Evolutionary conservation across 1,140 invertebrate species (phyloP).

Genomic region (Tribolium castaneum): DNA sequence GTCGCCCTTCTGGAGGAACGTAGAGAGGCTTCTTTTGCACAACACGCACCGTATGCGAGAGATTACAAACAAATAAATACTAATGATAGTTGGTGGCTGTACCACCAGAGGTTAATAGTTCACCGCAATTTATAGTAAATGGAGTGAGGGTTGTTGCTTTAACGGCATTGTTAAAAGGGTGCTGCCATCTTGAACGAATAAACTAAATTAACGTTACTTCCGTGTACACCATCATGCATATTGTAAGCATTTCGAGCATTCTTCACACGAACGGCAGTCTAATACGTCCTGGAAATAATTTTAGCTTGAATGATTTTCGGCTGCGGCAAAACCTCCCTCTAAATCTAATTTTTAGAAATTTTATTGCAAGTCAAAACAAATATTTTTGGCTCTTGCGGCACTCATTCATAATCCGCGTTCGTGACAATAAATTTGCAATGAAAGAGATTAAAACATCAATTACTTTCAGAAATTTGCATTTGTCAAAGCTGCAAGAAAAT

Average conservation of each 20-base stretch:
- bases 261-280: neutral
- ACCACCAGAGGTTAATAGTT: constrained; percentile 43
- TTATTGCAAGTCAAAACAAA: too few relatives aligned
- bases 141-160: constrained; percentile 31
- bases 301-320: neutral
- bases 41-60: constrained; percentile 29
- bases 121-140: constrained; percentile 43
- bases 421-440: neutral
- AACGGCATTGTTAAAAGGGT: constrained; percentile 33
- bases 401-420: neutral
- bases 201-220: constrained; percentile 13
- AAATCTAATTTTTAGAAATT: neutral
- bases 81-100: constrained; percentile 35
- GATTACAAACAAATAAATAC: constrained; percentile 48
- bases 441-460: neutral
- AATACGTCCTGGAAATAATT: neutral
- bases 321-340: neutral
- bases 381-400: too few relatives aligned
- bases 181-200: constrained; percentile 27
- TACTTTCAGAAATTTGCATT: neutral
- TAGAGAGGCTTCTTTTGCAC: constrained; percentile 22
- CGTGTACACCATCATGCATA: constrained; percentile 7
- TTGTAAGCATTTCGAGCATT: constrained; percentile 6
- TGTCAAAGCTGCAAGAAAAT: neutral
- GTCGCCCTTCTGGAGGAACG: constrained; percentile 7